Evolutionary conservation across 2,888 invertebrate genomes (phyloP), one percentile per base, ranked within the genome.

Genomic region (Pelosia muscerda): DNA sequence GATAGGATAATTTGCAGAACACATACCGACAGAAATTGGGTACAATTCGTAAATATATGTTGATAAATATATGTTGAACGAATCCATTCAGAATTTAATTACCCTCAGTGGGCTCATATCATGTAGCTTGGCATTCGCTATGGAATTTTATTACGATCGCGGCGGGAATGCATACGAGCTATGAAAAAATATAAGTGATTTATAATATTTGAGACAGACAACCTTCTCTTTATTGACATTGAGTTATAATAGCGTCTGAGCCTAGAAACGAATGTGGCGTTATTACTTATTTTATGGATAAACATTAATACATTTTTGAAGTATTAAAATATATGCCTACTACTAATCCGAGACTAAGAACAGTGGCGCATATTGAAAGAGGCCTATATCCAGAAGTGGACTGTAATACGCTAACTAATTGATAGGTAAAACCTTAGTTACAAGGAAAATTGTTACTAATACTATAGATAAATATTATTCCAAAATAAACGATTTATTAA

Each of bases 51-150:
- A 49, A 49, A 49, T 76, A 75, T 68, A 74, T 75, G 74, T 76
- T 75, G 72, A 77, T n/a, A 49, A 49, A 49, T 76, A 75, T 68
- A 74, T 75, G 74, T 76, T 75, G 72, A 77, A 75, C 67, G 71
- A 75, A 78, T 77, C 72, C 81, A 81, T 76, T 68, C 72, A 81
- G 80, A 86, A 86, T 86, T 79, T 86, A 86, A 86, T 86, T 86
- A 86, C 81, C 83, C 74, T 68, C 74, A 25, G 67, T 76, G 74
- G 79, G 73, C 68, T 78, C 76, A 76, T 82, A 78, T 77, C 66
- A 73, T 65, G 63, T 42, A 42, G 65, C 57, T 66, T 74, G 81
- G 82, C 65, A 84, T 84, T 76, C 68, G 64, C 71, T 66, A 76
- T 81, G 81, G 83, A 83, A 82, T 86, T 83, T 80, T 83, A 79